Evolutionary conservation across 2,113 vertebrate genomes (phyloP).

Genomic region (Dipodomys spectabilis): DNA sequence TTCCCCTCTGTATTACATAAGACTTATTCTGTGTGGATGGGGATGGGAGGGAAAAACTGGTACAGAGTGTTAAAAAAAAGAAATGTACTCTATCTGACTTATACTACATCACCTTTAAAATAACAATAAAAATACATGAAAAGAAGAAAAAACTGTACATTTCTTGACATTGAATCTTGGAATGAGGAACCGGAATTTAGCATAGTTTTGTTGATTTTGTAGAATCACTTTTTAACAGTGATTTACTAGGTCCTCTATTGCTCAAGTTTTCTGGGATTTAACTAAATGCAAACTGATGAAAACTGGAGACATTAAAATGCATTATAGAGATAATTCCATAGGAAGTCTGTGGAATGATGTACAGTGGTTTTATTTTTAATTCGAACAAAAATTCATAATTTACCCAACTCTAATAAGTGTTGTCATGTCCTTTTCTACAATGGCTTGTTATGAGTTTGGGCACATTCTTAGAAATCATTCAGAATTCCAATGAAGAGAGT

Average conservation of each 20-base stretch:
- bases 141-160: not conserved
- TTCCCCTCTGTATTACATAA: not conserved
- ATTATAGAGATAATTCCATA: slow-evolving; percentile 19
- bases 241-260: not conserved
- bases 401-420: not conserved
- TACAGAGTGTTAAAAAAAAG: too few relatives aligned
- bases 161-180: not conserved
- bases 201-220: not conserved
- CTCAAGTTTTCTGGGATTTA: slow-evolving; percentile 7
- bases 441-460: not conserved
- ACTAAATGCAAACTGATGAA: not conserved
- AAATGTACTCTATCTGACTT: too few relatives aligned
- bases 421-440: slow-evolving; percentile 4
- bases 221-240: not conserved
- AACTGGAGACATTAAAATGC: not conserved
- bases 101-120: too few relatives aligned
- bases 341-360: not conserved
- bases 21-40: not conserved
- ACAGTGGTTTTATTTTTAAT: slow-evolving; percentile 1
- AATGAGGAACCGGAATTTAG: slow-evolving; percentile 15
- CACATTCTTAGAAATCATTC: not conserved
- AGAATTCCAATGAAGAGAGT: not conserved
- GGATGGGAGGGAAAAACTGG: too few relatives aligned
- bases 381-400: not conserved
- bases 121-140: too few relatives aligned